Evolutionary conservation across 1,140 invertebrate species (phyloP), one percentile per base, ranked within the genome.

Genomic region (Drosophila paulistorum): DNA sequence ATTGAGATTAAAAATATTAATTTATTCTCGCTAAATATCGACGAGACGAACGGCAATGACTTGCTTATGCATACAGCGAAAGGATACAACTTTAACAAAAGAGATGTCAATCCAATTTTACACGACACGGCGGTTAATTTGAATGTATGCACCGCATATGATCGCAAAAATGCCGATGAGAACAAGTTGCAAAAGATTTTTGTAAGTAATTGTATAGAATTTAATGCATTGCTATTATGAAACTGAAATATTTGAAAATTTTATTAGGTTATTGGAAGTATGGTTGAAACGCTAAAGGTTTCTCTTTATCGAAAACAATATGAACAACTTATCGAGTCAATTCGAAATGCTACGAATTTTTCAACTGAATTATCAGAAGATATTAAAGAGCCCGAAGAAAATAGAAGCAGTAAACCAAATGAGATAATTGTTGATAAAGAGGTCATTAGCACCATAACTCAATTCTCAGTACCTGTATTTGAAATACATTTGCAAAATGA

Each of bases 281-380:
- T 98, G 23, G 95, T 98, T 10, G 97, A 95, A 51, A 95, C 96
- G 0, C 90, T 98, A 11, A 97, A 97, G 92, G 94, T 98, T 11
- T 97, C 97, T 0, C 92, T 98, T 7, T 96, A 96, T 11, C 95
- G 97, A 35, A 94, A 94, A 23, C 97, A 98, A 82, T 98, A 98
- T 90, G 96, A 98, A 91, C 97, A 98, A 91, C 93, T 98, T 30
- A 92, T 98, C 48, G 96, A 98, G 71, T 97, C 96, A 1, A 86
- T 95, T 17, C 93, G 94, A 45, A 94, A 92, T 81, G 77, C 85
- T 0, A 90, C 82, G 3, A 91, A 90, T 58, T 82, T 91, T 42
- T 90, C 90, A 1, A 66, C 73, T 57, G 84, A 79, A 45, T 30
- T 57, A 30, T 41, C 65, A 1, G 62, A 57, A 14, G 74, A 74